Conservation (phyloP, 2,888 invertebrate genomes). For the Apamea crenata region DNA sequence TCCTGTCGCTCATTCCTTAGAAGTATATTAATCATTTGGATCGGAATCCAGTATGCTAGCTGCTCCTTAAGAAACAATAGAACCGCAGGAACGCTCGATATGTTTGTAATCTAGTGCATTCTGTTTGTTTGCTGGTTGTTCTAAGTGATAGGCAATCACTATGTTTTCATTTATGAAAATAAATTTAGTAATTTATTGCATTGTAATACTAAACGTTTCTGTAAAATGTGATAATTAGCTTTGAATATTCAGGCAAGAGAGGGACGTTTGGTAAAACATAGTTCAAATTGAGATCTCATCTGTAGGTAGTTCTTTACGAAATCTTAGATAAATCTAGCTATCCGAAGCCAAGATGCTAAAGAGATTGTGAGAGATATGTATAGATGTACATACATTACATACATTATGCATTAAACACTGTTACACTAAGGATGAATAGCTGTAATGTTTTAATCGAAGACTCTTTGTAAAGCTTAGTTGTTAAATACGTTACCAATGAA, state of each 20-base stretch:
- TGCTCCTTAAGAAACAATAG: conserved; percentile 34
- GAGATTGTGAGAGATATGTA: conserved; percentile 77
- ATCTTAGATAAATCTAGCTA: conserved; percentile 86
- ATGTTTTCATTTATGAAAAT: conserved; percentile 70
- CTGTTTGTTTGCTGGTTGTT: conserved; percentile 72
- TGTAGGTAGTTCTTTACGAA: conserved; percentile 87
- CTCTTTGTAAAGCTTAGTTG: conserved; percentile 84
- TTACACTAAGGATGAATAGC: conserved; percentile 65
- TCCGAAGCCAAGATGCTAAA: conserved; percentile 89
- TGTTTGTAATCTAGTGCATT: conserved; percentile 54
- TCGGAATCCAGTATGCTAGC: conserved; percentile 35
- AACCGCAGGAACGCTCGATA: conserved; percentile 47
- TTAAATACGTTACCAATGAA: conserved; percentile 89
- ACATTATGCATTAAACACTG: conserved; percentile 62
- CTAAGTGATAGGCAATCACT: conserved; percentile 70
- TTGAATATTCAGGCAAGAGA: conserved; percentile 80
- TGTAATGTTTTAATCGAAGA: conserved; percentile 78
- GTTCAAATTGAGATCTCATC: conserved; percentile 90
- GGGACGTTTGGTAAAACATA: conserved; percentile 85
- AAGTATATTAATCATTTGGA: conserved; percentile 35
- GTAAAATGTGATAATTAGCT: conserved; percentile 86
- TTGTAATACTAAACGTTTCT: conserved; percentile 80
- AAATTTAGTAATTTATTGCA: conserved; percentile 74
- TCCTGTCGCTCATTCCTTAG: conserved; percentile 59
- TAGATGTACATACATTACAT: conserved; percentile 70